Base-by-base conservation (phyloP, 2,113 vertebrate genomes). In the Chloropsis hardwickii region DNA sequence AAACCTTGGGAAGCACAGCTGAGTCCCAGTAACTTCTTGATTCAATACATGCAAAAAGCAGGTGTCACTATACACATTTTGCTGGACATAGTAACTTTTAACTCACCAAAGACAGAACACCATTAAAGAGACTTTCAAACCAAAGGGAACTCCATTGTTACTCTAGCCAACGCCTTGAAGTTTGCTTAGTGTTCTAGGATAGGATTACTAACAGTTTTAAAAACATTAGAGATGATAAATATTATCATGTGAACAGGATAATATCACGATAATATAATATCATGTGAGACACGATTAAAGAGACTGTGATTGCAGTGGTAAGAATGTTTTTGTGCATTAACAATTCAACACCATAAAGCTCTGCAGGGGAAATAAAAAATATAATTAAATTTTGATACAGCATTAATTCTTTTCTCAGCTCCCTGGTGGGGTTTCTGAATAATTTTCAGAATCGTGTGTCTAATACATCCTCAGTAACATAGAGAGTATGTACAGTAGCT, bases 281-380 rank as follows among this genome's bases (percentile, higher is more conserved):
- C 37, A 37, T 37, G 37, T 37, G 37, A 69, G 11, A 56, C 11
- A 4, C 21, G 6, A 7, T 67, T 66, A 67, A 86, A 84, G 73
- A 31, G 15, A 21, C 47, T 54, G 37, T 50, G 42, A 81, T 13
- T 56, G 35, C 77, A 35, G 39, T 39, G 29, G 16, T 84, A 67
- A 66, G 44, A 84, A 39, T 20, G 19, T 24, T 74, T 72, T 69
- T 0, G 1, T 61, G 66, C 28, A 28, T 70, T 31, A 72, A n/a
- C 81, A 79, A 54, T 70, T 54, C 67, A 76, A 85, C 69, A 40
- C 12, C 25, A 37, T 48, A 54, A 91, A 81, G 9, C 33, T 74
- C 56, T 57, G 33, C 0, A 0, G n/a, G 61, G 48, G 2, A 6
- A n/a, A 45, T 23, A 35, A 70, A 45, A 50, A 78, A 57, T 1